Percentiles rank a stretch among this genome's conserved stretches.
Evolutionary conservation across 2,797 vertebrate species (phyloP).

Genomic region (Bovichtus diacanthus): DNA sequence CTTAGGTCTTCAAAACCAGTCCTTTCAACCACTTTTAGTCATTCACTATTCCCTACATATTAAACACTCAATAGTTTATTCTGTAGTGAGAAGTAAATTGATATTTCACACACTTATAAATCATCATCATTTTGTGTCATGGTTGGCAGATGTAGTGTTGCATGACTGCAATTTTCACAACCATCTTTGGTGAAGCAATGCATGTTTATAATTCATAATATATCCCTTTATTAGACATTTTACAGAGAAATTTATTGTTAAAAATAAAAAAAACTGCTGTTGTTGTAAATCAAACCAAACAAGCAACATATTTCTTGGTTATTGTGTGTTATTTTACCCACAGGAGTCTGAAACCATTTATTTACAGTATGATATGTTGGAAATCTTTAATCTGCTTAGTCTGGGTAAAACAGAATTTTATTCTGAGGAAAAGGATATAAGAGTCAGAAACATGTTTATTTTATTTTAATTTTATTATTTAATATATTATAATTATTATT

Average conservation of each 20-base stretch:
- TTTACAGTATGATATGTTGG: background rate
- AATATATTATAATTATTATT: too few relatives aligned
- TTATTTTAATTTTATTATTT: too few relatives aligned
- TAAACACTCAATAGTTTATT: background rate
- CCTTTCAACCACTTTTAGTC: too few relatives aligned
- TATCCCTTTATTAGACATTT: slow-evolving; percentile 79
- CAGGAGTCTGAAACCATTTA: background rate
- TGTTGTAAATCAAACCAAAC: background rate
- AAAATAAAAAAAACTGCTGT: slow-evolving; percentile 10
- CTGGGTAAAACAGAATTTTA: background rate
- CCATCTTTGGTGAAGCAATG: background rate
- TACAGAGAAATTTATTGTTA: background rate
- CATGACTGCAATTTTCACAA: background rate
- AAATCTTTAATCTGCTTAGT: background rate
- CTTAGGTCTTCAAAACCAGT: too few relatives aligned
- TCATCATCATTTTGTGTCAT: background rate
- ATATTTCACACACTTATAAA: background rate
- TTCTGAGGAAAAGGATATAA: background rate
- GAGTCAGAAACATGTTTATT: background rate
- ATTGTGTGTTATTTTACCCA: too few relatives aligned
- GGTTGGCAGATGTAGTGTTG: background rate
- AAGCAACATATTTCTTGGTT: too few relatives aligned
- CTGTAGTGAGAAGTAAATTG: background rate
- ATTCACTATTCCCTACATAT: background rate
- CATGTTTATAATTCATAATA: too few relatives aligned